Evolutionary conservation across 1,140 invertebrate genomes (phyloP).

Genomic region (Ectropis grisescens): DNA sequence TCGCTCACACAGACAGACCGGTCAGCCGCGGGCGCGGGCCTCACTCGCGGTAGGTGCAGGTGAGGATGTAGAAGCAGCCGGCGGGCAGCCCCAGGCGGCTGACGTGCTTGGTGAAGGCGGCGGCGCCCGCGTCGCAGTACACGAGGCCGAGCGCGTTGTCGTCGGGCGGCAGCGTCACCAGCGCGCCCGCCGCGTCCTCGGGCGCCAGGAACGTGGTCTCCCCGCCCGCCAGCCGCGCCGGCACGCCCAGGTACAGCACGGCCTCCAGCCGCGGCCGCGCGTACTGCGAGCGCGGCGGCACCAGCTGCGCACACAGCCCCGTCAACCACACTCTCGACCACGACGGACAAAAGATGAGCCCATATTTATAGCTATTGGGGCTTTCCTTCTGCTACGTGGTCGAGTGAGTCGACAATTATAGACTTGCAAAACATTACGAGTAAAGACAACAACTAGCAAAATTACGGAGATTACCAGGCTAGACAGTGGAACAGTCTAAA

Average conservation of each 20-base stretch:
- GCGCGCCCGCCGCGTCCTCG: constrained; percentile 41
- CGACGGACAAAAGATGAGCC: not conserved
- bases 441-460: no score
- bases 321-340: not conserved
- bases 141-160: constrained; percentile 79
- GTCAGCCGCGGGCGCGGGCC: no score
- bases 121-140: constrained; percentile 74
- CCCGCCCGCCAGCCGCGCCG: constrained; percentile 50
- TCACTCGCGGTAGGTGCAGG: constrained; percentile 71
- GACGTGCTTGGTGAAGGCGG: constrained; percentile 76
- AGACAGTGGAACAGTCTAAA: no score
- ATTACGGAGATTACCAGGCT: no score
- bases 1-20: no score
- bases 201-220: constrained; percentile 68
- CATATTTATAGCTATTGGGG: no score
- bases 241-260: constrained; percentile 71
- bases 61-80: constrained; percentile 67
- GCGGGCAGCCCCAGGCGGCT: constrained; percentile 56
- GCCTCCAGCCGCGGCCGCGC: constrained; percentile 69
- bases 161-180: constrained; percentile 69
- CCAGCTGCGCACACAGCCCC: constrained; percentile 29
- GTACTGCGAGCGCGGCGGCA: constrained; percentile 60
- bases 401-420: no score
- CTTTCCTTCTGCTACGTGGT: no score
- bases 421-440: no score